Base-by-base conservation (phyloP, 2,113 vertebrate genomes). In the Corythoichthys haematopterus region DNA sequence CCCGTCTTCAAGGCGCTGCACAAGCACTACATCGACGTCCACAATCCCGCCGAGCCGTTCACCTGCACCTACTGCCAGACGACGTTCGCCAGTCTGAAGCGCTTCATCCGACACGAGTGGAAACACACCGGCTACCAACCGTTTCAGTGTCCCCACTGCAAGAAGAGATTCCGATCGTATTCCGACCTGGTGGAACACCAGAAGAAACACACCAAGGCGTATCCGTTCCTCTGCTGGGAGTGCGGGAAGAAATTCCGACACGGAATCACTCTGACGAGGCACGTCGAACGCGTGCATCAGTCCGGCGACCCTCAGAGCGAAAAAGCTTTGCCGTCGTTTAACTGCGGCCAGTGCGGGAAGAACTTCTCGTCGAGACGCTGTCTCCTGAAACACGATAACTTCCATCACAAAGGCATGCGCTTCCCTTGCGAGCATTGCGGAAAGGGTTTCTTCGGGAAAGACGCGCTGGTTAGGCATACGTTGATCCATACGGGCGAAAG, bases 161-260 rank as follows among this genome's bases (percentile, higher is more conserved):
- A 35, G 1, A 90, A 90, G 61, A 67, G 87, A 20, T 89, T 90
- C 72, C 58, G 86, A 1, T 90, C 86, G 0, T 90, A 87, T 70
- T 88, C 85, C 0, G 86, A 90, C 67, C 77, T 90, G 0, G 75
- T 86, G 64, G 88, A 90, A 70, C 88, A 89, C 64, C 86, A 89
- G 75, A 89, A 85, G 9, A 89, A 86, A 40, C 88, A 89, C 74
- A 89, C 87, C 0, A 88, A 90, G 33, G 87, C 82, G 0, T 88
- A 88, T 47, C 88, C 87, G 0, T 90, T 80, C 73, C 87, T 90
- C 8, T 90, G 87, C 80, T 90, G 88, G 87, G 87, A 89, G 12
- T 90, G 88, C 0, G 87, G 88, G 51, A 90, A 89, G 70, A 87
- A 87, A 20, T 89, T 90, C 72, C 7, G 85, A 10, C 86, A 89